These are phyloP conservation scores for Ornithoptera alexandrae DNA, from an alignment of 2,888 invertebrate species.

Conservation along the genomic window DNA sequence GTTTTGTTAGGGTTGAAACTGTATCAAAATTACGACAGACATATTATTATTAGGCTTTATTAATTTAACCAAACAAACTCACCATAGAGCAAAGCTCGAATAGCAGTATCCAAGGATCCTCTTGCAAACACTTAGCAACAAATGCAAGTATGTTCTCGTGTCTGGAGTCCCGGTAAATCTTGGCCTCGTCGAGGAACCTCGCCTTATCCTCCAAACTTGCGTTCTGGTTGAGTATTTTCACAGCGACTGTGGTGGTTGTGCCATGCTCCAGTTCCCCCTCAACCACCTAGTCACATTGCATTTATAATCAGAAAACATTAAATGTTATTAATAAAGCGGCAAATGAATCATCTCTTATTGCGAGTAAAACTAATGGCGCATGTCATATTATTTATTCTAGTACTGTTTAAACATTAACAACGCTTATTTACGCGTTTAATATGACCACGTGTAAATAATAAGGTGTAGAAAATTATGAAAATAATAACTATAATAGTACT, in stretches of 20 bases:
- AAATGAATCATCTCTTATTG: constrained; percentile 3
- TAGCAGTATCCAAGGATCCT: constrained; percentile 88
- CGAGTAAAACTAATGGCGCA: neutral
- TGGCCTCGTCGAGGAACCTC: constrained; percentile 88
- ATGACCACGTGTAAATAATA: neutral
- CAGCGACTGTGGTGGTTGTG: constrained; percentile 81
- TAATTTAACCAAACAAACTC: constrained; percentile 33
- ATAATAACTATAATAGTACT: neutral
- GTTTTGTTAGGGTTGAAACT: neutral
- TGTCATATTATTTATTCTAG: neutral
- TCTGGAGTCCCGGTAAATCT: constrained; percentile 83
- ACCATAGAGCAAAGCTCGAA: constrained; percentile 87
- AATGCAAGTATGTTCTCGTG: constrained; percentile 87
- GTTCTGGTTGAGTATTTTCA: constrained; percentile 89
- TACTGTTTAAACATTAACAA: constrained; percentile 1
- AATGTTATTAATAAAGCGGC: neutral
- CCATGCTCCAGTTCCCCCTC: constrained; percentile 83
- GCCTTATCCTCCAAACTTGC: constrained; percentile 87
- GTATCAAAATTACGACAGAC: neutral
- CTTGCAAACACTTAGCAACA: constrained; percentile 87
- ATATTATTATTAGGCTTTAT: neutral
- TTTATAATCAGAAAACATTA: neutral
- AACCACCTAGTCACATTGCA: constrained; percentile 80
- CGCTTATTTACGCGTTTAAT: neutral
- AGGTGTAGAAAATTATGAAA: neutral